Percentiles rank a stretch among this genome's conserved stretches.
Evolutionary conservation across 2,113 vertebrate species (phyloP).

Genomic region (Oostethus manadensis): DNA sequence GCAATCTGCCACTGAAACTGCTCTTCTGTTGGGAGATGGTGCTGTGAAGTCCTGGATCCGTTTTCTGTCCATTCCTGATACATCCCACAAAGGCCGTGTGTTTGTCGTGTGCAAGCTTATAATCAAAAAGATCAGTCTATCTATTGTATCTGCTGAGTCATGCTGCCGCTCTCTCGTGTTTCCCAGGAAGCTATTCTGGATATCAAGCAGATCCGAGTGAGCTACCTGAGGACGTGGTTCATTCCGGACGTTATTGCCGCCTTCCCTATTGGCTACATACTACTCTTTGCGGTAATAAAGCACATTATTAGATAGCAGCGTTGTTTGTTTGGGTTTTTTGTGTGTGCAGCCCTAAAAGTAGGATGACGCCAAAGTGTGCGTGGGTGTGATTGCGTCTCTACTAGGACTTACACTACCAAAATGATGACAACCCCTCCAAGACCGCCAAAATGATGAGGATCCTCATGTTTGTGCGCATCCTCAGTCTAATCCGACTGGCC

Average conservation of each 20-base stretch:
- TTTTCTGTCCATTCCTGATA: no score
- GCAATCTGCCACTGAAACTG: no score
- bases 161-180: slow-evolving; percentile 1
- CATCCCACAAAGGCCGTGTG: no score
- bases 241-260: slow-evolving; percentile 70
- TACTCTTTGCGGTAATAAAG: slow-evolving; percentile 68
- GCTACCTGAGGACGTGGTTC: slow-evolving; percentile 73
- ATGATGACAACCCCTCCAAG: slow-evolving; percentile 57
- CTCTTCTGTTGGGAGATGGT: no score
- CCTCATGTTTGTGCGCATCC: slow-evolving; percentile 72
- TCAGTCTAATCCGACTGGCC: slow-evolving; percentile 69
- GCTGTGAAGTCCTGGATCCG: no score
- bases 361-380: not conserved
- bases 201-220: slow-evolving; percentile 62
- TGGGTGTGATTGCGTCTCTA: not conserved
- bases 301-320: not conserved
- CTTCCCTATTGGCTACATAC: slow-evolving; percentile 72
- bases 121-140: no score
- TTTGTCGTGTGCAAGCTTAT: no score
- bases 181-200: slow-evolving; percentile 70
- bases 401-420: slow-evolving; percentile 62
- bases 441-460: slow-evolving; percentile 72
- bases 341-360: not conserved
- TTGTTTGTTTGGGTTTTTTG: not conserved
- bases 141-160: no score